These are phyloP conservation scores for Drosophila truncata DNA, from an alignment of 1,140 invertebrate species.

Conservation along the genomic window DNA sequence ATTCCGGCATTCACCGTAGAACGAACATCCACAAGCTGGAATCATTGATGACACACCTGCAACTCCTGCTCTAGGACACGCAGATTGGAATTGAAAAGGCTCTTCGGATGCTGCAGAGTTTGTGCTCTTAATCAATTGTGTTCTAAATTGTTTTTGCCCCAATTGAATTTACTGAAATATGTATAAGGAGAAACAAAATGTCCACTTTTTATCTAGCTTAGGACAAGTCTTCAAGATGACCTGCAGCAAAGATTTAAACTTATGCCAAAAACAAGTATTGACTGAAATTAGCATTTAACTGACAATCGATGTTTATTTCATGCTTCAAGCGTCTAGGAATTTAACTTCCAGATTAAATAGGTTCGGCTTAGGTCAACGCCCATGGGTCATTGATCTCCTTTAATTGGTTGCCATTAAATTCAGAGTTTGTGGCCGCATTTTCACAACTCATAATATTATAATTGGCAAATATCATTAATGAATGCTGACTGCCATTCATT, in stretches of 20 bases:
- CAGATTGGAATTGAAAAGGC: slow-evolving; percentile 70
- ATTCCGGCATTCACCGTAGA: slow-evolving; percentile 11
- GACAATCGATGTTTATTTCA: neutral
- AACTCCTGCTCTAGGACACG: slow-evolving; percentile 53
- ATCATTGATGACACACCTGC: slow-evolving; percentile 59
- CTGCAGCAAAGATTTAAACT: neutral
- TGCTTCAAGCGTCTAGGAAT: neutral
- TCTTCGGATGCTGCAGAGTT: slow-evolving; percentile 35
- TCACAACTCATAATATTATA: slow-evolving; percentile 32
- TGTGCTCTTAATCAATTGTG: slow-evolving; percentile 69
- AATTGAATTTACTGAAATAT: slow-evolving; percentile 41
- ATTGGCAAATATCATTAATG: slow-evolving; percentile 28
- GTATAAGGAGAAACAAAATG: neutral
- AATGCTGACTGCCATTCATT: slow-evolving; percentile 25
- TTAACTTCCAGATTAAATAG: neutral
- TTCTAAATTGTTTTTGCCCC: slow-evolving; percentile 65
- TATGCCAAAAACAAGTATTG: neutral
- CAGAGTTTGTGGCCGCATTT: slow-evolving; percentile 1
- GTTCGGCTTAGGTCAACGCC: neutral
- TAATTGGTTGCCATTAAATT: slow-evolving; percentile 1
- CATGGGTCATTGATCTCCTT: neutral
- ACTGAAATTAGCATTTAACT: neutral
- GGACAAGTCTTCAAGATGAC: neutral
- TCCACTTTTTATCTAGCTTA: slow-evolving; percentile 5
- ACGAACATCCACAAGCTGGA: slow-evolving; percentile 18